Conservation (phyloP, 2,113 vertebrate genomes). For the Loxodonta africana region DNA sequence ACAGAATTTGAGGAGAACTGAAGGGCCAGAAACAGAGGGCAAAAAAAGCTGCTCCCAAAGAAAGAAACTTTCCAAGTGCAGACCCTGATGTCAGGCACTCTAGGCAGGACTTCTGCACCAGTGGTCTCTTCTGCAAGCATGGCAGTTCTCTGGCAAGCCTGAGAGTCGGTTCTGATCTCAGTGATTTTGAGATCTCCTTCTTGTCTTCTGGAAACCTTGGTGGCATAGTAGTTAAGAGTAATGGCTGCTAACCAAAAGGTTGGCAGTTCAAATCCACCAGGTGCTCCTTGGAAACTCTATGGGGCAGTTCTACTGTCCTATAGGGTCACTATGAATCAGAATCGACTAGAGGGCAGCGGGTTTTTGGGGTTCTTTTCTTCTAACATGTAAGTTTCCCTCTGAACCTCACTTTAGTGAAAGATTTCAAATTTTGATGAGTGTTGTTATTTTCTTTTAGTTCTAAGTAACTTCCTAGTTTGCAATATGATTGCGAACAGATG, state of each 20-base stretch:
- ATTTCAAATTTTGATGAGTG: background rate
- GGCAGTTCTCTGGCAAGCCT: background rate
- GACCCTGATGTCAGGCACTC: background rate
- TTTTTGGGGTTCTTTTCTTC: background rate
- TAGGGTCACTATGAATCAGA: too few species aligned
- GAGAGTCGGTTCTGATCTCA: background rate
- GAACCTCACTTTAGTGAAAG: background rate
- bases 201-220: background rate
- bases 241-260: too few species aligned
- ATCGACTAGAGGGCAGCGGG: too few species aligned
- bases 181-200: background rate
- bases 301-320: too few species aligned
- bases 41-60: background rate
- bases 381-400: background rate
- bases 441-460: background rate
- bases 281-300: too few species aligned
- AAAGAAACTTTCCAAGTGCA: background rate
- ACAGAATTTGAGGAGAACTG: background rate
- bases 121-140: fast-evolving
- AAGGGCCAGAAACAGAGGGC: background rate
- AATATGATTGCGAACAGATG: background rate
- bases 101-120: background rate
- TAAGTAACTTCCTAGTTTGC: background rate
- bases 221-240: too few species aligned
- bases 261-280: too few species aligned